These are phyloP conservation scores for Melierax canorus DNA, from an alignment of 2,113 vertebrate genomes.

Conservation along the genomic window DNA sequence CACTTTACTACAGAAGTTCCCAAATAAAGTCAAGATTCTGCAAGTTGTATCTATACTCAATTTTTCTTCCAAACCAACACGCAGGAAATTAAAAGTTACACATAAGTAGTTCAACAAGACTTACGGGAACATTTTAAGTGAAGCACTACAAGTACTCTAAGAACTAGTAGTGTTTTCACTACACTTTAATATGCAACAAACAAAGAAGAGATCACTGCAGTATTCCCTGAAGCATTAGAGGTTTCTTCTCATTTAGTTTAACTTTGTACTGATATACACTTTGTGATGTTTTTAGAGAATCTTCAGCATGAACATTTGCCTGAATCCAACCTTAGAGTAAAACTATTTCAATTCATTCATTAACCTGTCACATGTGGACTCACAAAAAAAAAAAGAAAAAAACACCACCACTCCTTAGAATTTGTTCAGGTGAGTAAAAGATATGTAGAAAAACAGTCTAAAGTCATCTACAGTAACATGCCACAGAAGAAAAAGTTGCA, in stretches of 20 bases:
- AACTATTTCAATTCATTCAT: not conserved
- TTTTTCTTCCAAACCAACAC: not conserved
- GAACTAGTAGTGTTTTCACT: not conserved
- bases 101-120: not conserved
- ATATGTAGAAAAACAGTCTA: fast-evolving
- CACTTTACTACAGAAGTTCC: not conserved
- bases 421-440: not conserved
- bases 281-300: not conserved
- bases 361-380: not conserved
- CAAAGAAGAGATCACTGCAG: not conserved
- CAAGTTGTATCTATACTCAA: not conserved
- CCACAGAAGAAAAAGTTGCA: not conserved
- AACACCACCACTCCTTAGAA: not conserved
- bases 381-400: not conserved
- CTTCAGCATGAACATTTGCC: not conserved
- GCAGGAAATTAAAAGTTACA: not conserved
- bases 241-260: not conserved
- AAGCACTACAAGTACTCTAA: not conserved
- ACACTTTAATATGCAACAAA: not conserved
- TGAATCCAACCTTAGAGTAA: not conserved
- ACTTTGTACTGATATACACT: not conserved
- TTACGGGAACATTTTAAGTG: not conserved
- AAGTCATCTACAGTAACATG: not conserved
- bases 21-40: not conserved
- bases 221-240: not conserved